These are phyloP conservation scores for Panopea generosa DNA, from an alignment of 2,888 invertebrate species.

Conservation along the genomic window DNA sequence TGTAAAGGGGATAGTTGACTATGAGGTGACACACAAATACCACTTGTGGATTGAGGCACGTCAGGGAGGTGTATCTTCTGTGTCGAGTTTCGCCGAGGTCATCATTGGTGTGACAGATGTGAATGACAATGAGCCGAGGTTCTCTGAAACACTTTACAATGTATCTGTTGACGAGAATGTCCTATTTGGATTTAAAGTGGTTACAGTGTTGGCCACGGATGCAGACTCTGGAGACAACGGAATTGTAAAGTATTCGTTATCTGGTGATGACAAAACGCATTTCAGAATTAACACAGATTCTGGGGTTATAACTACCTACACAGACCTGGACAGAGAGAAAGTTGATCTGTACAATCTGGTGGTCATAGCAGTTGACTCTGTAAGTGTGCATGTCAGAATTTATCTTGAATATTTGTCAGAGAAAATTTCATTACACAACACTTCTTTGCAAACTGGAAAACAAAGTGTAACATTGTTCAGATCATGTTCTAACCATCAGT, in stretches of 20 bases:
- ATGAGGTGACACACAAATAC: slow-evolving; percentile 72
- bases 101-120: slow-evolving; percentile 96
- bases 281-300: slow-evolving; percentile 95
- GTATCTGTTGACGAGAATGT: slow-evolving; percentile 91
- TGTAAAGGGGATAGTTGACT: slow-evolving; percentile 73
- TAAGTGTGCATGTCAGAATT: slow-evolving; percentile 64
- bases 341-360: slow-evolving; percentile 95
- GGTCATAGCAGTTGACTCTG: slow-evolving; percentile 93
- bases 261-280: slow-evolving; percentile 87
- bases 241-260: slow-evolving; percentile 87
- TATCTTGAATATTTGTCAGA: too few species aligned
- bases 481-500: too few species aligned
- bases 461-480: too few species aligned
- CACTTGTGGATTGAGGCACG: slow-evolving; percentile 79
- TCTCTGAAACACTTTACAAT: slow-evolving; percentile 91
- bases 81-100: slow-evolving; percentile 84
- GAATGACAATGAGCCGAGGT: slow-evolving; percentile 96
- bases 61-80: slow-evolving; percentile 86
- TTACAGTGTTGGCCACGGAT: slow-evolving; percentile 95
- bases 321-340: slow-evolving; percentile 92
- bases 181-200: slow-evolving; percentile 52
- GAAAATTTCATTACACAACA: too few species aligned
- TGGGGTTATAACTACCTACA: slow-evolving; percentile 93
- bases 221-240: slow-evolving; percentile 84
- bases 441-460: too few species aligned